Evolutionary conservation across 2,797 vertebrate genomes (phyloP).

Genomic region (Smutsia temminckii): DNA sequence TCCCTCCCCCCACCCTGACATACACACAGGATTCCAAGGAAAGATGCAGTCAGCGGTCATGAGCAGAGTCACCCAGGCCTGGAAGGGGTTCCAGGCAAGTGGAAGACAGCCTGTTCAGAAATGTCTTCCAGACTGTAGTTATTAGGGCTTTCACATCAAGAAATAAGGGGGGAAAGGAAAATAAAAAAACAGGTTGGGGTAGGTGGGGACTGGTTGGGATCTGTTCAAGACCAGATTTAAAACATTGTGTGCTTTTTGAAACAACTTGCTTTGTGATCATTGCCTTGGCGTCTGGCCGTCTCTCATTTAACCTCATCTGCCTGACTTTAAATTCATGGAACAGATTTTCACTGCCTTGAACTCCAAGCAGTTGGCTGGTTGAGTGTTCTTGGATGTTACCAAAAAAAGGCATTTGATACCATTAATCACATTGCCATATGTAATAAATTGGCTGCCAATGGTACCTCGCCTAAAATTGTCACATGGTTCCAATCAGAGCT

Average conservation of each 20-base stretch:
- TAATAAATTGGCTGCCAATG: constrained; percentile 86
- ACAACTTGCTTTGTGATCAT: constrained; percentile 82
- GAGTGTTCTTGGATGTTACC: constrained; percentile 77
- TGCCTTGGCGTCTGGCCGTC: constrained; percentile 77
- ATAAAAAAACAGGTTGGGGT: not conserved
- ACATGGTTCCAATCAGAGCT: constrained; percentile 86
- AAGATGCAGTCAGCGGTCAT: not conserved
- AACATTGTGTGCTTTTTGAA: constrained; percentile 75
- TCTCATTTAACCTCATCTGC: constrained; percentile 86
- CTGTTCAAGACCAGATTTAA: constrained; percentile 75
- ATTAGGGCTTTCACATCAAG: constrained; percentile 57
- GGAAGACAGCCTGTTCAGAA: constrained; percentile 66
- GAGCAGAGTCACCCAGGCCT: not conserved
- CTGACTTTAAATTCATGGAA: constrained; percentile 84
- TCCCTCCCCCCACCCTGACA: not conserved
- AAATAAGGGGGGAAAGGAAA: constrained; percentile 10
- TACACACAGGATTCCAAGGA: not conserved
- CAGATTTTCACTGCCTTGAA: constrained; percentile 83
- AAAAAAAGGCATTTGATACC: constrained; percentile 85
- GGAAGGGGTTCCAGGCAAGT: constrained; percentile 16
- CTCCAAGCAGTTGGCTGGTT: constrained; percentile 77
- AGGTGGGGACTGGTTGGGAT: constrained; percentile 56
- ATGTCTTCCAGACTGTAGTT: constrained; percentile 63
- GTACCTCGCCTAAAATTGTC: constrained; percentile 85
- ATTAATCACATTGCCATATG: constrained; percentile 89